A percentile compares a stretch with the other conserved stretches of the same genome.
phyloP scores from a whole-genome alignment of 2,113 vertebrate species.

The Larimichthys crocea region DNA sequence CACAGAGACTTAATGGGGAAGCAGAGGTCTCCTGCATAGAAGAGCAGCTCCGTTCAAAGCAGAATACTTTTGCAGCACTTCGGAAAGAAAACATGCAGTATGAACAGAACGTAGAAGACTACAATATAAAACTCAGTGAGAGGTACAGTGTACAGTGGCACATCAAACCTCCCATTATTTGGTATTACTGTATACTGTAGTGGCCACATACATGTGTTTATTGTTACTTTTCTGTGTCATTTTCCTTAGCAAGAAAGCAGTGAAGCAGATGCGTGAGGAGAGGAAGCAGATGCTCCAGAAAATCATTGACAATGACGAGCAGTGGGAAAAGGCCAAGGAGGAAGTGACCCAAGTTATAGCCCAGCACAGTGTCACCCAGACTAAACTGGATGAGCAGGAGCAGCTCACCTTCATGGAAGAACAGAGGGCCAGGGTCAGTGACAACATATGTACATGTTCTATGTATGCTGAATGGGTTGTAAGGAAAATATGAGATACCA shows the following conservation, averaged over 20 bases:
- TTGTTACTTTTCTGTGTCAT: conserved; percentile 32
- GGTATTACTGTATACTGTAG: background rate
- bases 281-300: conserved; percentile 73
- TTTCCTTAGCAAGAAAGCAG: conserved; percentile 70
- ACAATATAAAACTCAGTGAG: conserved; percentile 50
- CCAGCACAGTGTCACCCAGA: conserved; percentile 70
- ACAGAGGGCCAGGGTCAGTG: conserved; percentile 75
- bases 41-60: conserved; percentile 68
- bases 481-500: conserved; percentile 8
- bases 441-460: conserved; percentile 49
- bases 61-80: conserved; percentile 60
- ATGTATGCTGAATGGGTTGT: conserved; percentile 9
- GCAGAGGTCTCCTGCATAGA: conserved; percentile 68
- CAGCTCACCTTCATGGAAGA: conserved; percentile 69
- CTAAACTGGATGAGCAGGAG: conserved; percentile 78
- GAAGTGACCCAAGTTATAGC: conserved; percentile 74
- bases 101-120: conserved; percentile 53
- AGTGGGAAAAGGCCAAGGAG: conserved; percentile 77
- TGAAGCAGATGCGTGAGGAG: conserved; percentile 74
- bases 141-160: conserved; percentile 53
- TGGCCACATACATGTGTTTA: background rate
- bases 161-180: background rate
- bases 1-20: conserved; percentile 73
- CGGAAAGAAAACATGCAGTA: conserved; percentile 54
- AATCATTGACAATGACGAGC: conserved; percentile 77